Conservation (phyloP, 2,797 vertebrate species). For the Hemibagrus guttatus region DNA sequence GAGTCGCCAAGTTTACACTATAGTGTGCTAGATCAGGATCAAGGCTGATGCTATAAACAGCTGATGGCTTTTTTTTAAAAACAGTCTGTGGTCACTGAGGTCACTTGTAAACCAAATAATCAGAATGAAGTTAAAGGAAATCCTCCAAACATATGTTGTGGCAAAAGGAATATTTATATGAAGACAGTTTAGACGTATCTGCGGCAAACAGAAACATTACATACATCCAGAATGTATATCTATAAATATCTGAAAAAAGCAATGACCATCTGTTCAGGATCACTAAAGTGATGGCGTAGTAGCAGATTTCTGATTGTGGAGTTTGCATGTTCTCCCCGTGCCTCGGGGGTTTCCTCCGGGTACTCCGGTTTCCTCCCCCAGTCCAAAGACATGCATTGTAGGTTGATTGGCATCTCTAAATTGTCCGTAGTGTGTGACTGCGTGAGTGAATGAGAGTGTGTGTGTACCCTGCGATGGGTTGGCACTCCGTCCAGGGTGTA, state of each 20-base stretch:
- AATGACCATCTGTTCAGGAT: neutral
- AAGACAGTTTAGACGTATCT: neutral
- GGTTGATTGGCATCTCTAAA: too few species aligned
- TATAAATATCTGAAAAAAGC: neutral
- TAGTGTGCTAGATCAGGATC: neutral
- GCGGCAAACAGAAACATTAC: neutral
- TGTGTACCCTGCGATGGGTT: too few species aligned
- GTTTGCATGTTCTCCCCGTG: too few species aligned
- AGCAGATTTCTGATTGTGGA: too few species aligned
- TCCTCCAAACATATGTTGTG: neutral
- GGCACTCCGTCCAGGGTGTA: too few species aligned
- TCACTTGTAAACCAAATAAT: neutral
- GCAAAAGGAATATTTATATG: neutral
- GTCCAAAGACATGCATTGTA: too few species aligned
- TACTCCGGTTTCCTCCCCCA: too few species aligned
- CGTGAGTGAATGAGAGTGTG: too few species aligned
- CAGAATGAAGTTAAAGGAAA: neutral
- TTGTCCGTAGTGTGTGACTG: too few species aligned
- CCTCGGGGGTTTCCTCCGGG: too few species aligned
- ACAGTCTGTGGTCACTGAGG: neutral
- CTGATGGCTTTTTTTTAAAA: neutral
- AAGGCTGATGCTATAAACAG: neutral
- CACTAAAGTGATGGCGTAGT: neutral
- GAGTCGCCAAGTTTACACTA: neutral
- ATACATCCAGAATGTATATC: neutral